Evolutionary conservation across 1,140 invertebrate species (phyloP).

Genomic region (Anoplolepis gracilipes): DNA sequence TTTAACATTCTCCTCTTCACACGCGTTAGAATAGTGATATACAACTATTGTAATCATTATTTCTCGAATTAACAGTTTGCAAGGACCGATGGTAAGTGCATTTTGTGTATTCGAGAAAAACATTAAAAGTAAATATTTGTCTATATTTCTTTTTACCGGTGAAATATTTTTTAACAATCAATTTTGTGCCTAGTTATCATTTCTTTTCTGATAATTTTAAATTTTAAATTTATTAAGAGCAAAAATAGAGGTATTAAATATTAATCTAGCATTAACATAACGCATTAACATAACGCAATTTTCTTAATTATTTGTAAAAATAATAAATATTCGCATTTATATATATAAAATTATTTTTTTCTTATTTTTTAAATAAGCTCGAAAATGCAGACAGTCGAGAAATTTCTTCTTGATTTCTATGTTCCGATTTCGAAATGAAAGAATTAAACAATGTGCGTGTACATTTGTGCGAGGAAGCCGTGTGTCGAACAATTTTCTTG

Average conservation of each 20-base stretch:
- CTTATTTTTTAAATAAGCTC: not conserved
- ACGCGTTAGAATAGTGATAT: slow-evolving; percentile 34
- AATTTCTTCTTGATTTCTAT: not conserved
- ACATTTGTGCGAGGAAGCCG: slow-evolving; percentile 9
- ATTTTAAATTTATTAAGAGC: not conserved
- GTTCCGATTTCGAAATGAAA: not conserved
- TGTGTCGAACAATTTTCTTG: slow-evolving; percentile 58
- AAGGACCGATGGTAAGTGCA: slow-evolving; percentile 48
- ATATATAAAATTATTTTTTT: too few relatives aligned
- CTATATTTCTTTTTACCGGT: not conserved
- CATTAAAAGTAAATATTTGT: not conserved
- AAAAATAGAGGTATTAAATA: not conserved
- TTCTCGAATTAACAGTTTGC: slow-evolving; percentile 52
- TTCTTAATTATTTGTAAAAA: not conserved
- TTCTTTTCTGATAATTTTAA: not conserved
- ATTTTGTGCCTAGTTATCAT: not conserved
- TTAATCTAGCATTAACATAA: not conserved
- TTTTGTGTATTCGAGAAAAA: not conserved
- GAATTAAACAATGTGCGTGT: slow-evolving; percentile 25
- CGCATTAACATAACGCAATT: too few relatives aligned
- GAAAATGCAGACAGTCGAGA: not conserved
- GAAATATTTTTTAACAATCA: not conserved
- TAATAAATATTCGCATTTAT: not conserved
- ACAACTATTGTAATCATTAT: slow-evolving; percentile 50
- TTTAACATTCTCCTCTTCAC: slow-evolving; percentile 41